These are phyloP conservation scores for Coregonus suidteri DNA, from an alignment of 2,797 vertebrate genomes.

Conservation along the genomic window DNA sequence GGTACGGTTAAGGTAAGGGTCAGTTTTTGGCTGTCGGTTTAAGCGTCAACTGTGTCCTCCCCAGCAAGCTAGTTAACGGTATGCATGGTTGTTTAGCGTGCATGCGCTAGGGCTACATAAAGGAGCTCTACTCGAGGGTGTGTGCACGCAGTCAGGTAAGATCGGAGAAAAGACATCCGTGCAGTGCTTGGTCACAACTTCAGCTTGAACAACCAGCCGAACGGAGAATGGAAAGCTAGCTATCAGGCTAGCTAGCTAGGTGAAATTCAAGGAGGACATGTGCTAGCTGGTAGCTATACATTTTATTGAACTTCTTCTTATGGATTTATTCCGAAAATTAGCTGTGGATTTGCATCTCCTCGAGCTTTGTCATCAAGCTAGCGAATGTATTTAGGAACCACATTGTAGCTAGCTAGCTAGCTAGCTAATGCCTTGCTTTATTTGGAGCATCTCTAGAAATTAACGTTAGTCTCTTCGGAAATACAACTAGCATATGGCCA, in stretches of 20 bases:
- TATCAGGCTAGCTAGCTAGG: slow-evolving; percentile 6
- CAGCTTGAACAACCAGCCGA: slow-evolving; percentile 1
- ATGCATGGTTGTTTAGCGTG: slow-evolving; percentile 3
- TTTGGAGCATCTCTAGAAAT: too few species aligned
- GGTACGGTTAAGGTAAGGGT: too few species aligned
- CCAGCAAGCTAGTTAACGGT: slow-evolving; percentile 7
- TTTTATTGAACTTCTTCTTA: background rate
- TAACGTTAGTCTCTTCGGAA: too few species aligned
- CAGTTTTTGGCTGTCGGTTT: too few species aligned
- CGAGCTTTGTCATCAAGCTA: background rate
- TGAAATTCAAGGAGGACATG: slow-evolving; percentile 14
- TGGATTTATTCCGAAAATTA: background rate
- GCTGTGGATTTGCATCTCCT: background rate
- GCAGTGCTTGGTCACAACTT: slow-evolving; percentile 5
- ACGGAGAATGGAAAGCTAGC: slow-evolving; percentile 29
- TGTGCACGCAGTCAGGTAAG: background rate
- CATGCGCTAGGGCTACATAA: slow-evolving; percentile 4
- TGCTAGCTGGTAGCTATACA: slow-evolving; percentile 25
- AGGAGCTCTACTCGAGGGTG: background rate
- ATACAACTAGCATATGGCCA: background rate
- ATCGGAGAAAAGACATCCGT: background rate
- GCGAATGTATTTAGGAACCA: background rate
- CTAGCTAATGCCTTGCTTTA: background rate
- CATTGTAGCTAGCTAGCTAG: background rate
- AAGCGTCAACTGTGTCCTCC: too few species aligned